Conservation (phyloP, 23 tunicate genomes). For the Aplidium turbinatum region DNA sequence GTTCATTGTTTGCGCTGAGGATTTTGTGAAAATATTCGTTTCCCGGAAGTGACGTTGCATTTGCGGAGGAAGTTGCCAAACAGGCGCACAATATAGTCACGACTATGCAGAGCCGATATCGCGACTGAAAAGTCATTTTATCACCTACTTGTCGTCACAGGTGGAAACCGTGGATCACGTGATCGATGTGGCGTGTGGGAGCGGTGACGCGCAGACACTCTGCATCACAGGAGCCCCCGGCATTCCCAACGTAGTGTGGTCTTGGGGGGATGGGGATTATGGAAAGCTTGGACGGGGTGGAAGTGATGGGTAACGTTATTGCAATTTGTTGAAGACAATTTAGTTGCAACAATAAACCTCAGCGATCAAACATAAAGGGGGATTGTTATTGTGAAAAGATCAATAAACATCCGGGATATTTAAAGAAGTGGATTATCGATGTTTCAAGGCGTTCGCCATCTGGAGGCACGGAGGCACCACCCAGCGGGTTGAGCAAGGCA, state of each 20-base stretch:
- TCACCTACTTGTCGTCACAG: slow-evolving; percentile 16
- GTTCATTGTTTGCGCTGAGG: too few relatives aligned
- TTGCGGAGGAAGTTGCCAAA: too few relatives aligned
- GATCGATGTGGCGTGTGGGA: slow-evolving; percentile 79
- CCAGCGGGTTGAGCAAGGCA: too few relatives aligned
- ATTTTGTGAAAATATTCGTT: too few relatives aligned
- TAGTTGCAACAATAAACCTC: neutral
- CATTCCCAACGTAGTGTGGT: slow-evolving; percentile 72
- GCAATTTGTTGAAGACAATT: neutral
- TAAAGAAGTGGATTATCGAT: too few relatives aligned
- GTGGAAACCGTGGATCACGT: slow-evolving; percentile 62
- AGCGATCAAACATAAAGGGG: neutral
- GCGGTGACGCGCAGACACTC: slow-evolving; percentile 87
- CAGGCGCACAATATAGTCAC: too few relatives aligned
- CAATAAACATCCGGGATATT: neutral
- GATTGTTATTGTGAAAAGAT: neutral
- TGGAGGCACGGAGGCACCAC: too few relatives aligned
- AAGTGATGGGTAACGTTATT: slow-evolving; percentile 72
- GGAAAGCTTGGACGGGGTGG: slow-evolving; percentile 94
- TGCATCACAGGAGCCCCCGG: slow-evolving; percentile 55
- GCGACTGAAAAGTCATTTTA: too few relatives aligned
- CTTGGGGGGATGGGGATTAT: slow-evolving; percentile 98
- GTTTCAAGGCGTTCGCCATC: too few relatives aligned
- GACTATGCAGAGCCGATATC: too few relatives aligned
- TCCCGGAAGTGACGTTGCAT: too few relatives aligned